A percentile compares a stretch with the other conserved stretches of the same genome.
Conservation (phyloP, 1,140 invertebrate genomes). For the Proales similis region DNA sequence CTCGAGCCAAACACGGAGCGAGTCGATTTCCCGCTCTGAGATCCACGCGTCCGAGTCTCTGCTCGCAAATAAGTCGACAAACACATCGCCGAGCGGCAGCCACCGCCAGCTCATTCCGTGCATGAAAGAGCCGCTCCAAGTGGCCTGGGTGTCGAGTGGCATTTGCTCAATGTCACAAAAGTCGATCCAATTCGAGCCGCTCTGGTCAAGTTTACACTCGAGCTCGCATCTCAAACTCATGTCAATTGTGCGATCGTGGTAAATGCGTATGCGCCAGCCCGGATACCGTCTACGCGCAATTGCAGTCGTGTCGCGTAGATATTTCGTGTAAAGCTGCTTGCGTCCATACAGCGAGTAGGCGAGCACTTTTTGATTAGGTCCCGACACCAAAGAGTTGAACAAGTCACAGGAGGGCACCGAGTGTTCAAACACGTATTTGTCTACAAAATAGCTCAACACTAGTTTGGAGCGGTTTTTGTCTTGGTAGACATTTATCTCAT, state of each 20-base stretch:
- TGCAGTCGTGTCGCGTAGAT: too few species aligned
- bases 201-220: background rate
- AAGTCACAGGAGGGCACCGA: slow-evolving; percentile 6
- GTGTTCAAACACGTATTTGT: background rate
- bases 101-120: slow-evolving; percentile 28
- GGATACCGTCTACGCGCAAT: too few species aligned
- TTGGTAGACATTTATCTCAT: too few species aligned
- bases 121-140: background rate
- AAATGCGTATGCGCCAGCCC: slow-evolving; percentile 24
- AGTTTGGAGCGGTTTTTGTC: too few species aligned
- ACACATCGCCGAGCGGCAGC: slow-evolving; percentile 14
- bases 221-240: background rate
- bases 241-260: slow-evolving; percentile 9
- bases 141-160: background rate
- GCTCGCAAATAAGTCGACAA: slow-evolving; percentile 20
- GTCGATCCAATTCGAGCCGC: slow-evolving; percentile 10
- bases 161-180: slow-evolving; percentile 32
- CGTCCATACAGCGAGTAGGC: slow-evolving; percentile 15
- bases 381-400: slow-evolving; percentile 12
- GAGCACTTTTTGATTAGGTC: slow-evolving; percentile 1
- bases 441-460: too few species aligned
- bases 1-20: slow-evolving; percentile 2
- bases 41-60: slow-evolving; percentile 27
- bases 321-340: background rate
- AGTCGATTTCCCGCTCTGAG: slow-evolving; percentile 4